Evolutionary conservation across 2,113 vertebrate genomes (phyloP), one percentile per base, ranked within the genome.

Genomic region (Centrocercus urophasianus): DNA sequence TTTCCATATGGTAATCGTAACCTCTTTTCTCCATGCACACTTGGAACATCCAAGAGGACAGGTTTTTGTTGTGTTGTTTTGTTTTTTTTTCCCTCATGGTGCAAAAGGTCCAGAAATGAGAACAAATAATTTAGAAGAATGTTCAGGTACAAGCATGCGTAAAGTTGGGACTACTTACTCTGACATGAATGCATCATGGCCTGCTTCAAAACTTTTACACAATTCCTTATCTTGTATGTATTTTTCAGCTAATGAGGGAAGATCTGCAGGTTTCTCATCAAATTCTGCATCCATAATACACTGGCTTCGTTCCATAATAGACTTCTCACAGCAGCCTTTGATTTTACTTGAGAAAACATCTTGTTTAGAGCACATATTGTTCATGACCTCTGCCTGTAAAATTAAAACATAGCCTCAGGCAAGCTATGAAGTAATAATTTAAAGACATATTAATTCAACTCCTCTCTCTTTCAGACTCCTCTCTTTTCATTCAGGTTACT

Each of bases 301-400:
- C 18, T 93, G 91, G 77, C 85, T 84, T 76, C 78, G 94, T 72
- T 97, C 93, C 69, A 97, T 4, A 30, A 82, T 0, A 7, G 97
- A 78, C 34, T 88, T 97, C 3, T 74, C 92, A 3, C 98, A 98
- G 77, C 98, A 98, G 10, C 16, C 2, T 40, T 93, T 88, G 88
- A 98, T 30, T 91, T 97, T 97, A 20, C 64, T 81, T 42, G 98
- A 98, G 70, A 98, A 32, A 42, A 73, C 1, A 0, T 96, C 97
- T 16, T 96, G 88, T 71, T 98, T 86, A 1, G 96, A 86, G 93
- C 98, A 98, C 0, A 97, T 2, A 2, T 97, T 83, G 8, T 21
- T 30, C 12, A 69, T 1, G 2, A 97, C 22, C 11, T 95, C 81
- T 9, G 61, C 86, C 98, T 98, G 83, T 15, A 75, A 91, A 72